Evolutionary conservation across 2,888 invertebrate genomes (phyloP).

Genomic region (Limnephilus rhombicus): DNA sequence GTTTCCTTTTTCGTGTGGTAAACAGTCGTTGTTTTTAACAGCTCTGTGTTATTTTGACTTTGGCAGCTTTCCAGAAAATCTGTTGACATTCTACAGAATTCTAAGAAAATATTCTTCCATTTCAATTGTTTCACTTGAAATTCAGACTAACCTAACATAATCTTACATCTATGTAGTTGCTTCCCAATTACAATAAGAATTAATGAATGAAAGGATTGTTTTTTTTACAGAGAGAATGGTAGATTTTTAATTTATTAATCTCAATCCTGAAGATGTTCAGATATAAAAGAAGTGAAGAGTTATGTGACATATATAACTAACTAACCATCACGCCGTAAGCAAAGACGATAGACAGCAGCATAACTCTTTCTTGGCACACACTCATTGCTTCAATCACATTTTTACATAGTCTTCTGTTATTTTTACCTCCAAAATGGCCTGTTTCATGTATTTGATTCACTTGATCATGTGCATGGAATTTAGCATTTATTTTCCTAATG

Average conservation of each 20-base stretch:
- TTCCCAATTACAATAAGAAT: background rate
- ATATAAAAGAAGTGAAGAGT: background rate
- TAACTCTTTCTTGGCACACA: too few relatives aligned
- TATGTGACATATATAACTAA: background rate
- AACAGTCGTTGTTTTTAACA: background rate
- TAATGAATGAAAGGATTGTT: background rate
- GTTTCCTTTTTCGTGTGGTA: background rate
- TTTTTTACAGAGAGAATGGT: background rate
- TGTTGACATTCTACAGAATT: background rate
- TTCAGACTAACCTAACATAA: background rate
- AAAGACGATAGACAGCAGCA: too few relatives aligned
- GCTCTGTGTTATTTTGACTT: background rate
- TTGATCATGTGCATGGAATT: too few relatives aligned
- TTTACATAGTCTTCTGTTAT: too few relatives aligned
- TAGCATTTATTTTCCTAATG: too few relatives aligned
- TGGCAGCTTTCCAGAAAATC: background rate
- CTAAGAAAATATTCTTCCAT: background rate
- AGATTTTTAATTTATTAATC: too few relatives aligned
- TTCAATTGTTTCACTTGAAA: background rate
- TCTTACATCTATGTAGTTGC: background rate
- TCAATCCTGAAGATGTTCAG: background rate
- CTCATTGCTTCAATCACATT: too few relatives aligned
- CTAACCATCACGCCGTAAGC: too few relatives aligned
- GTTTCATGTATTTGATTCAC: too few relatives aligned
- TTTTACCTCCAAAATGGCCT: too few relatives aligned